phyloP scores from a whole-genome alignment of 1,140 invertebrate genomes.

The Harpegnathos saltator region DNA sequence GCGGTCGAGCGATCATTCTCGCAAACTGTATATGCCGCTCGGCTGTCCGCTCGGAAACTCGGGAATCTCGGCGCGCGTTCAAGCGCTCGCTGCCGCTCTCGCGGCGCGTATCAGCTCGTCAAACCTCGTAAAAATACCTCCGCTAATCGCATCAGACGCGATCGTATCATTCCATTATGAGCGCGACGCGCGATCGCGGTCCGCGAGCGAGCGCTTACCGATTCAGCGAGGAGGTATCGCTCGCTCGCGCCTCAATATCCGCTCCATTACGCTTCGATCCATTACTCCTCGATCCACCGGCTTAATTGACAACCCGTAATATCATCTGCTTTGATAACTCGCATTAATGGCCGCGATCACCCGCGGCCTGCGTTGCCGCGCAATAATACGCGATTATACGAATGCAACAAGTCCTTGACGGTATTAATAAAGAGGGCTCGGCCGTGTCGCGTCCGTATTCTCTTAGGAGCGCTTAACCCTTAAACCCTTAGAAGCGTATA shows the following conservation, averaged over 20 bases:
- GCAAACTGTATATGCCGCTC: background rate
- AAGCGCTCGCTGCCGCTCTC: too few species aligned
- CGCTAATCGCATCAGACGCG: background rate
- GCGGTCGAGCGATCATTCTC: background rate
- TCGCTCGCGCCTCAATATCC: background rate
- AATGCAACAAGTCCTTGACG: constrained; percentile 23
- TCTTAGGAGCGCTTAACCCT: constrained; percentile 66
- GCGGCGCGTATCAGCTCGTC: too few species aligned
- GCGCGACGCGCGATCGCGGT: too few species aligned
- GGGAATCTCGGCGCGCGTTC: too few species aligned
- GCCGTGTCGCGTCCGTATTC: constrained; percentile 12
- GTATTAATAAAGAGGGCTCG: constrained; percentile 14
- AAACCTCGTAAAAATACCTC: too few species aligned
- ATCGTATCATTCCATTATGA: too few species aligned
- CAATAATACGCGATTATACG: background rate
- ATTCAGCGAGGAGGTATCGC: too few species aligned
- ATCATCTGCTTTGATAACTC: background rate
- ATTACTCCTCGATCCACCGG: background rate
- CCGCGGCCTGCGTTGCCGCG: background rate
- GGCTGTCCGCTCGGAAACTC: too few species aligned
- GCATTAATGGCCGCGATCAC: background rate
- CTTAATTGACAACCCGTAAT: background rate
- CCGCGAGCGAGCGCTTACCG: too few species aligned
- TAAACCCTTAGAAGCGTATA: constrained; percentile 67
- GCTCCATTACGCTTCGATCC: too few species aligned